Evolutionary conservation across 2,113 vertebrate species (phyloP), one percentile per base, ranked within the genome.

Genomic region (Crocuta crocuta): DNA sequence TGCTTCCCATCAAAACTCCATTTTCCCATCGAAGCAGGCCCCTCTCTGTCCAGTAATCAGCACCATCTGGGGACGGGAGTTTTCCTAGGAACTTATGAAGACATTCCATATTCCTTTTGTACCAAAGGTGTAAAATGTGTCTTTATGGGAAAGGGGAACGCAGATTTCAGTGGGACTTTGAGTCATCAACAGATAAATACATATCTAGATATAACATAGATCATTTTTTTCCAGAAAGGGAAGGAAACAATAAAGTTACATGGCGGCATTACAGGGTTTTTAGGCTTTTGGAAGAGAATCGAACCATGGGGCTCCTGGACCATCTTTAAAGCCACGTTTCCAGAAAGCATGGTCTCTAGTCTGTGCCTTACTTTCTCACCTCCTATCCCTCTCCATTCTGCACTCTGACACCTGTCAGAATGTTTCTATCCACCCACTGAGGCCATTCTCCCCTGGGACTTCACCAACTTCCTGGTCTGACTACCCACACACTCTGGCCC

Each of bases 131-230:
- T 65, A 63, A 87, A 65, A 33, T 45, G 66, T n/a, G 53, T 55
- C 53, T 43, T 81, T 71, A 73, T 68, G 74, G 16, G 58, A 58
- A 87, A 85, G 81, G 11, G 33, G 26, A 99, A 99, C 21, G 99
- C 99, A 4, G 99, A 99, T 82, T 68, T 66, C 1, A 16, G 70
- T 24, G 61, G 79, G 28, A 58, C 53, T 83, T 71, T 11, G 21
- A 63, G 15, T 63, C 15, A 2, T 39, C 31, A 73, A 23, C 53
- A 55, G 16, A 24, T 48, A 55, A 19, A 39, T 31, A 65, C 12
- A 65, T 65, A 65, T 65, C 10, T 28, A 65, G 24, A 65, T 65
- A 28, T 9, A 63, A 21, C 24, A 63, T 12, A 65, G 24, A 65
- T 65, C 35, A 65, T 65, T 74, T 74, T 61, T 92, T n/a, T 45